Evolutionary conservation across 2,888 invertebrate genomes (phyloP).

Genomic region (Acronicta leporina): DNA sequence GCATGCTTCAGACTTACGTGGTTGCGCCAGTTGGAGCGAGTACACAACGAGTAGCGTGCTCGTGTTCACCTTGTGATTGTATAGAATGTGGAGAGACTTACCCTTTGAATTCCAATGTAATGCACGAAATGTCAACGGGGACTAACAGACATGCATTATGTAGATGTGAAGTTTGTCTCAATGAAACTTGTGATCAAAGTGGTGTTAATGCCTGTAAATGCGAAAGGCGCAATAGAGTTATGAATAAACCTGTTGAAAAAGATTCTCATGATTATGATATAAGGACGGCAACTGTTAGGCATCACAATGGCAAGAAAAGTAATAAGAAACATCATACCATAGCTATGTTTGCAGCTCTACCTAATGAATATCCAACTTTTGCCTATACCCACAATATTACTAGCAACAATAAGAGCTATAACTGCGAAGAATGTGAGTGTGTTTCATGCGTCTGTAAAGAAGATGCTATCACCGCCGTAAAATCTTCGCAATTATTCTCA

Average conservation of each 20-base stretch:
- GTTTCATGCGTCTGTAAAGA: slow-evolving; percentile 58
- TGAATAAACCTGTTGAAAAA: slow-evolving; percentile 67
- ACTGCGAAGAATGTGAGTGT: slow-evolving; percentile 67
- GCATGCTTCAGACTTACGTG: slow-evolving; percentile 46
- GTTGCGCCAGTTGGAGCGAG: slow-evolving; percentile 63
- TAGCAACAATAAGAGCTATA: slow-evolving; percentile 39
- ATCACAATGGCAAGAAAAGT: slow-evolving; percentile 19
- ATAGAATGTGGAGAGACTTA: slow-evolving; percentile 61
- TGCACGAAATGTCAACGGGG: slow-evolving; percentile 67
- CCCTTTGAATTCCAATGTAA: slow-evolving; percentile 53
- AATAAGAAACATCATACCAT: slow-evolving; percentile 49
- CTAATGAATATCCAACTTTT: slow-evolving; percentile 27
- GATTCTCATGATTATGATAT: slow-evolving; percentile 69
- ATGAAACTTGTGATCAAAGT: slow-evolving; percentile 63
- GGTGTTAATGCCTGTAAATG: slow-evolving; percentile 66
- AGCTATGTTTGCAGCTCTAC: slow-evolving; percentile 63
- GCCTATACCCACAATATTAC: neutral
- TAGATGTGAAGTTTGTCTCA: slow-evolving; percentile 65
- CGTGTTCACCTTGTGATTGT: slow-evolving; percentile 75
- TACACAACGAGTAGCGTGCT: slow-evolving; percentile 55
- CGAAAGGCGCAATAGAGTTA: slow-evolving; percentile 59
- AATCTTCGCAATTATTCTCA: slow-evolving; percentile 35
- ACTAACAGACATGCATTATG: slow-evolving; percentile 63
- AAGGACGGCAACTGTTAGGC: slow-evolving; percentile 51
- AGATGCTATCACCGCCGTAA: slow-evolving; percentile 29